Percentiles rank a stretch among this genome's conserved stretches.
Evolutionary conservation across 2,113 vertebrate genomes (phyloP).

Genomic region (Cranoglanis bouderius): DNA sequence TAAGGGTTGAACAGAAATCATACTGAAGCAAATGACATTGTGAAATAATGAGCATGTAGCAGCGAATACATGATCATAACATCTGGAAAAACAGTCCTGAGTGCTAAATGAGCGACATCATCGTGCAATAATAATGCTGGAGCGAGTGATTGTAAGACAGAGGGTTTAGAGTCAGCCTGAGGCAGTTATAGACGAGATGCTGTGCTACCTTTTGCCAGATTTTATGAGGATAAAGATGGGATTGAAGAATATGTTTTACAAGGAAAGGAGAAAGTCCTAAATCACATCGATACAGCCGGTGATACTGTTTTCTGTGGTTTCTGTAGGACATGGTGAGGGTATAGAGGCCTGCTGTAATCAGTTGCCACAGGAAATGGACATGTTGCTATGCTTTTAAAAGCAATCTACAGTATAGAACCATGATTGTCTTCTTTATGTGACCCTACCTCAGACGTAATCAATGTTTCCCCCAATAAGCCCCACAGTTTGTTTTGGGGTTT

Average conservation of each 20-base stretch:
- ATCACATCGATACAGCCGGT: background rate
- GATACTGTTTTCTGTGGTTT: background rate
- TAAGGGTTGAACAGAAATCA: background rate
- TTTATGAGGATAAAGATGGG: background rate
- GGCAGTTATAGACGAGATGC: background rate
- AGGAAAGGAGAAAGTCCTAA: background rate
- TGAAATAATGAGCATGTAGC: background rate
- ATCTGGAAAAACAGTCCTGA: background rate
- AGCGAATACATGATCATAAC: background rate
- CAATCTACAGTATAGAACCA: background rate
- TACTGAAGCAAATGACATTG: background rate
- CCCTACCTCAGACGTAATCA: background rate
- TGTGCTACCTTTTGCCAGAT: background rate
- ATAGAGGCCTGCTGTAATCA: background rate
- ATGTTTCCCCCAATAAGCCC: background rate
- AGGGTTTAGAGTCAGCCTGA: background rate
- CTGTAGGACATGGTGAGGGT: background rate
- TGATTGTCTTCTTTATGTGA: background rate
- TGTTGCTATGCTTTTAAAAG: background rate
- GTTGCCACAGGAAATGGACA: background rate
- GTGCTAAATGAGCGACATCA: background rate
- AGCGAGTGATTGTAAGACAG: background rate
- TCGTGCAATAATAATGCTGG: background rate
- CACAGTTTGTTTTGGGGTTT: background rate
- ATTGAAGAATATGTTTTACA: background rate